Conservation (phyloP, 2,888 invertebrate genomes). For the Petrophora chlorosata region DNA sequence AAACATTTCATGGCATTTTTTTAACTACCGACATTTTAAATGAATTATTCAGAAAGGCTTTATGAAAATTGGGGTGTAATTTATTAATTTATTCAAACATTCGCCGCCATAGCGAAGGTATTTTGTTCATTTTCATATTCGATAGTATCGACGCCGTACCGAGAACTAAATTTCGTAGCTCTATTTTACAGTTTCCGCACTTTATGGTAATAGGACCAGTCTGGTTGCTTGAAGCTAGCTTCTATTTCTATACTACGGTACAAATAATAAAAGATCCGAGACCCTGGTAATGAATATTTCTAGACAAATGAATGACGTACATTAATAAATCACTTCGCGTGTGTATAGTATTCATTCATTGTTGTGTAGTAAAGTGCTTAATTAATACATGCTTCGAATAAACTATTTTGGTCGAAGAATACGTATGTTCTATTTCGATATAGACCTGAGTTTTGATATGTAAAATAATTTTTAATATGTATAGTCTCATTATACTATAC, state of each 20-base stretch:
- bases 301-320: slow-evolving; percentile 18
- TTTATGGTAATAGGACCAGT: slow-evolving; percentile 67
- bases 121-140: slow-evolving; percentile 55
- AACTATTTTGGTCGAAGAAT: no score
- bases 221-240: slow-evolving; percentile 9
- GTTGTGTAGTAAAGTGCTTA: no score
- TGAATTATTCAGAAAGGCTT: slow-evolving; percentile 29
- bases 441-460: no score
- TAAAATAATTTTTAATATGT: no score
- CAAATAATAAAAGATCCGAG: slow-evolving; percentile 10
- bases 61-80: slow-evolving; percentile 31
- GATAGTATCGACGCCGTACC: slow-evolving; percentile 51
- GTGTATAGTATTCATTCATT: slow-evolving; percentile 16
- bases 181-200: slow-evolving; percentile 66
- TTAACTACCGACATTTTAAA: slow-evolving; percentile 25
- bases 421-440: no score
- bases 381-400: no score
- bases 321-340: slow-evolving; percentile 17
- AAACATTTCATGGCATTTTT: slow-evolving; percentile 12
- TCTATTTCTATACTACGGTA: slow-evolving; percentile 9
- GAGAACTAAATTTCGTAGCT: slow-evolving; percentile 61
- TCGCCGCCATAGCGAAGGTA: slow-evolving; percentile 28
- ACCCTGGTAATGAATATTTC: slow-evolving; percentile 23
- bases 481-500: no score
- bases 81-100: slow-evolving; percentile 46